Evolutionary conservation across 2,113 vertebrate genomes (phyloP).

Genomic region (Bufo bufo): DNA sequence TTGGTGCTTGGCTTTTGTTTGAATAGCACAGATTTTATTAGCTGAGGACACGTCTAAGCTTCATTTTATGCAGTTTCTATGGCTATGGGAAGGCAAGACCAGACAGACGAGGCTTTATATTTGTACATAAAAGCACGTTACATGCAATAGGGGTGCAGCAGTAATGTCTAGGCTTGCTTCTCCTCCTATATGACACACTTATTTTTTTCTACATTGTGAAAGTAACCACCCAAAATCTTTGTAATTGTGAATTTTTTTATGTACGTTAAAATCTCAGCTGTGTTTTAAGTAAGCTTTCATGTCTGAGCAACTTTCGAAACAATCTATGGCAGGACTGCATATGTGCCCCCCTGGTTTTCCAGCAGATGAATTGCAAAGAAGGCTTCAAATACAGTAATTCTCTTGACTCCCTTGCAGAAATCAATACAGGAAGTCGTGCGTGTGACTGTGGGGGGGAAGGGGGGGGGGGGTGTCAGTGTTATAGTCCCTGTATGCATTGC

Average conservation of each 20-base stretch:
- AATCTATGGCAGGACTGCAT: no score
- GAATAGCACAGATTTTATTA: conserved; percentile 8
- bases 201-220: not conserved
- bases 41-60: not conserved
- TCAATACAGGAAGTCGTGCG: not conserved
- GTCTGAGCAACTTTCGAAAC: no score
- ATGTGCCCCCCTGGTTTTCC: no score
- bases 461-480: not conserved
- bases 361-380: no score
- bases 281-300: no score
- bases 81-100: not conserved
- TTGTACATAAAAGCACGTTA: not conserved
- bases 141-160: not conserved
- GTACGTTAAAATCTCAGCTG: no score
- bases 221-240: not conserved
- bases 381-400: not conserved
- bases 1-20: not conserved
- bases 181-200: not conserved
- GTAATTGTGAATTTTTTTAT: no score
- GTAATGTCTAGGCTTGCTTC: not conserved
- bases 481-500: not conserved
- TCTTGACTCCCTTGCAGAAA: not conserved
- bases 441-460: not conserved
- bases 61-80: conserved; percentile 20
- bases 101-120: not conserved